phyloP scores from a whole-genome alignment of 2,113 vertebrate genomes.

The Notarius quadriscutis region DNA sequence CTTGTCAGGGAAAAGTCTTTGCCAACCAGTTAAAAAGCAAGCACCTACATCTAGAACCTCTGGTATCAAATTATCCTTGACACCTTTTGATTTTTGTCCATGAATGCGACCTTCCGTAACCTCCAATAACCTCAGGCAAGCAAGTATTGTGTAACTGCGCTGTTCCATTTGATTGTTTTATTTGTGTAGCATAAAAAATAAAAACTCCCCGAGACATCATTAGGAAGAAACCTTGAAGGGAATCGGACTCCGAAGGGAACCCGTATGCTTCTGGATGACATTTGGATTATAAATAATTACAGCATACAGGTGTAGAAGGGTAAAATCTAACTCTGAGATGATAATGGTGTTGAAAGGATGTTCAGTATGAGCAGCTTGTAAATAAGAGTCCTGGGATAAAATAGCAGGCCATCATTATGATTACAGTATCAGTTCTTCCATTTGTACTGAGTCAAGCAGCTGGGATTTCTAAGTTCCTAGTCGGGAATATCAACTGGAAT shows the following conservation, averaged over 20 bases:
- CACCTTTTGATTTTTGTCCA: background rate
- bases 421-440: background rate
- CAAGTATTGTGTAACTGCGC: background rate
- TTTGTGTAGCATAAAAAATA: background rate
- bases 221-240: background rate
- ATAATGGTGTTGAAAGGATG: background rate
- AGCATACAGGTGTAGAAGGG: background rate
- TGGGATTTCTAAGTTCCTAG: no score
- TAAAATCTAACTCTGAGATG: background rate
- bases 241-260: background rate
- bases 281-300: background rate
- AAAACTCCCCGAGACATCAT: background rate
- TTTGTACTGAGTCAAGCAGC: no score
- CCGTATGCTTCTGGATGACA: background rate
- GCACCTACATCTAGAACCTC: background rate
- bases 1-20: background rate
- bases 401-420: background rate
- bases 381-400: background rate
- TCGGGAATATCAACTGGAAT: no score
- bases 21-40: background rate
- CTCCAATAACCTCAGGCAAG: slow-evolving; percentile 26
- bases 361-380: background rate
- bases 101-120: background rate
- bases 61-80: background rate
- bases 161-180: background rate